Evolutionary conservation across 2,888 invertebrate species (phyloP).

Genomic region (Zaprionus obscuricornis): DNA sequence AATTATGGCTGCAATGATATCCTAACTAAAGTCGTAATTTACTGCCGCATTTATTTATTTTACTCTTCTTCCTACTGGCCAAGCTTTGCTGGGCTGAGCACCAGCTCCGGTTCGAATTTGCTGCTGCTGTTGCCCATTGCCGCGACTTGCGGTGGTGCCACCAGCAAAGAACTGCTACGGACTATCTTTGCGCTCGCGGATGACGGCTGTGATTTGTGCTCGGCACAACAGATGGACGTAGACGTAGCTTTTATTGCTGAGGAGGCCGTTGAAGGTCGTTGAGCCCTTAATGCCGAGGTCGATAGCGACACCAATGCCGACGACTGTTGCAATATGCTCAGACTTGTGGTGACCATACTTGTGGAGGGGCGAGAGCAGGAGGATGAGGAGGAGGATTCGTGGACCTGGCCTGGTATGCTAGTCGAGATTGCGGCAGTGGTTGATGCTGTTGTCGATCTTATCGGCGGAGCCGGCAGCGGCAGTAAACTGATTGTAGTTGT

Average conservation of each 20-base stretch:
- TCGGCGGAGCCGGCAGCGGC: conserved; percentile 70
- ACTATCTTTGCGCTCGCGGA: conserved; percentile 53
- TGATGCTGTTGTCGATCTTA: conserved; percentile 23
- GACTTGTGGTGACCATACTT: conserved; percentile 63
- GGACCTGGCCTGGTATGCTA: conserved; percentile 76
- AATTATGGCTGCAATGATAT: conserved; percentile 50
- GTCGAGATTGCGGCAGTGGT: conserved; percentile 40
- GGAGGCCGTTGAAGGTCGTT: conserved; percentile 48
- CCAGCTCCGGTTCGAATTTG: conserved; percentile 82
- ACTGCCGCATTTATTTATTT: conserved; percentile 42
- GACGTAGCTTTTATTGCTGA: conserved; percentile 37
- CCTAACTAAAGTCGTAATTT: conserved; percentile 68
- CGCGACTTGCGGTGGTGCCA: conserved; percentile 20
- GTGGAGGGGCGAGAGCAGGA: conserved; percentile 37
- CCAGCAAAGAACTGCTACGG: conserved; percentile 55
- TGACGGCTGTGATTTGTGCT: conserved; percentile 63
- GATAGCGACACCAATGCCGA: conserved; percentile 40
- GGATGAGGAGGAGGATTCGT: conserved; percentile 50
- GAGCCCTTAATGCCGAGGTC: conserved; percentile 1
- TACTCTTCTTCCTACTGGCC: conserved; percentile 80
- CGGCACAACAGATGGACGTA: conserved; percentile 42
- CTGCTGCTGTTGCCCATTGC: conserved; percentile 26
- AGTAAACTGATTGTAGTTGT: conserved; percentile 70
- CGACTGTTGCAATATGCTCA: conserved; percentile 67
- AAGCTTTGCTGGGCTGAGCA: conserved; percentile 83